phyloP scores from a whole-genome alignment of 2,797 vertebrate species.

The Setipinna tenuifilis region DNA sequence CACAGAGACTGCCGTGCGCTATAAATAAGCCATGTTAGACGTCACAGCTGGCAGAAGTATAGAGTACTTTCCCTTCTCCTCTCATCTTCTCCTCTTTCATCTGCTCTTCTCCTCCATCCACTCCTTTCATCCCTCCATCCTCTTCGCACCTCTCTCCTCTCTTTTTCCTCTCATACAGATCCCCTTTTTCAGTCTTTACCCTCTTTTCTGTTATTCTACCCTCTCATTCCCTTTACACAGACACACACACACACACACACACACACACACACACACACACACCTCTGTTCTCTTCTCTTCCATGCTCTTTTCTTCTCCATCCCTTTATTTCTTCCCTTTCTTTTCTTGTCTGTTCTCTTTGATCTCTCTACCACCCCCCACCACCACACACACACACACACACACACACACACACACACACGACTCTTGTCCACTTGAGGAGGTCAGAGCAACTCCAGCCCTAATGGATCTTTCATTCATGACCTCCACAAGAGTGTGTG shows the following conservation, averaged over 20 bases:
- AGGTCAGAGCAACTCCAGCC: neutral
- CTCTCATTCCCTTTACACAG: neutral
- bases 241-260: no score
- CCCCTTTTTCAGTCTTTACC: no score
- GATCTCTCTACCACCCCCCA: neutral
- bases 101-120: no score
- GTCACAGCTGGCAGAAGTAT: constrained; percentile 27
- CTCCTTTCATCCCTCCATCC: no score
- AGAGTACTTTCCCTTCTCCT: constrained; percentile 28
- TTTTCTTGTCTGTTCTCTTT: neutral
- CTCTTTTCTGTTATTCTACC: no score
- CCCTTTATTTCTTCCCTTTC: neutral
- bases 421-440: neutral
- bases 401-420: no score
- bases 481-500: neutral
- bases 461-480: neutral
- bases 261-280: no score
- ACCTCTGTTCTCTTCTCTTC: neutral
- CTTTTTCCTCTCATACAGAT: no score
- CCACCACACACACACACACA: neutral
- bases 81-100: neutral
- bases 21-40: constrained; percentile 41
- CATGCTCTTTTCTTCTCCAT: neutral
- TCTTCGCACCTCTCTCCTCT: no score
- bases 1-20: constrained; percentile 25